Conservation (phyloP, 1,140 invertebrate species). For the Pseudomyrmex sp. region DNA sequence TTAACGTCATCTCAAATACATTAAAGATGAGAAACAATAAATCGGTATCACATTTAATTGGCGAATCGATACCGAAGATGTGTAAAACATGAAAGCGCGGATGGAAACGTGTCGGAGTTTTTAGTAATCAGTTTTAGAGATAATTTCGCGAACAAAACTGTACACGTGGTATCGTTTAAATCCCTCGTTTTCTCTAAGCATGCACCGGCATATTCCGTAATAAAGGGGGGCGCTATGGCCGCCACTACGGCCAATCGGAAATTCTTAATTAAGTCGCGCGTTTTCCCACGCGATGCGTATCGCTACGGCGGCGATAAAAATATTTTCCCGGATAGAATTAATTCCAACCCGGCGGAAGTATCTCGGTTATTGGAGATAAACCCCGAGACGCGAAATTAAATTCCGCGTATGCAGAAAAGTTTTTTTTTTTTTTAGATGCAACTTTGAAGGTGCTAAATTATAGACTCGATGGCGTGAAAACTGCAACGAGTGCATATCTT, state of each 20-base stretch:
- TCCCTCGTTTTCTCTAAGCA: conserved; percentile 34
- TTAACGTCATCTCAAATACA: no score
- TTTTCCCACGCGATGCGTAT: conserved; percentile 39
- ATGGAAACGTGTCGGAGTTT: not conserved
- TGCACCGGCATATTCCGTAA: conserved; percentile 5
- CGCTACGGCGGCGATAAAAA: conserved; percentile 55
- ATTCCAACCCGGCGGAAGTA: conserved; percentile 35
- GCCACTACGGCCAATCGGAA: conserved; percentile 45
- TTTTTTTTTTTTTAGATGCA: conserved; percentile 39
- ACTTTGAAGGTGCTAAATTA: not conserved
- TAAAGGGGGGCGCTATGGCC: conserved; percentile 9
- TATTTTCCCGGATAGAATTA: conserved; percentile 58
- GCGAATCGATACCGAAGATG: not conserved
- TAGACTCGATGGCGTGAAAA: conserved; percentile 12
- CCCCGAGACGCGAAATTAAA: conserved; percentile 63
- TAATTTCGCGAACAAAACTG: conserved; percentile 10
- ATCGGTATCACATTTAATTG: not conserved
- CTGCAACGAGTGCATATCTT: not conserved
- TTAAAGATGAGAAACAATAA: no score
- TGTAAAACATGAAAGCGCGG: not conserved
- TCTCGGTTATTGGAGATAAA: conserved; percentile 60
- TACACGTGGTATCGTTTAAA: conserved; percentile 24
- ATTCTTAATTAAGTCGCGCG: conserved; percentile 54
- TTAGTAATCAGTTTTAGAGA: not conserved
- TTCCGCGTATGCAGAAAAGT: conserved; percentile 50